These are phyloP conservation scores for Plumapathes pennacea DNA, from an alignment of 92 coral and sea anemone genomes.

Conservation along the genomic window DNA sequence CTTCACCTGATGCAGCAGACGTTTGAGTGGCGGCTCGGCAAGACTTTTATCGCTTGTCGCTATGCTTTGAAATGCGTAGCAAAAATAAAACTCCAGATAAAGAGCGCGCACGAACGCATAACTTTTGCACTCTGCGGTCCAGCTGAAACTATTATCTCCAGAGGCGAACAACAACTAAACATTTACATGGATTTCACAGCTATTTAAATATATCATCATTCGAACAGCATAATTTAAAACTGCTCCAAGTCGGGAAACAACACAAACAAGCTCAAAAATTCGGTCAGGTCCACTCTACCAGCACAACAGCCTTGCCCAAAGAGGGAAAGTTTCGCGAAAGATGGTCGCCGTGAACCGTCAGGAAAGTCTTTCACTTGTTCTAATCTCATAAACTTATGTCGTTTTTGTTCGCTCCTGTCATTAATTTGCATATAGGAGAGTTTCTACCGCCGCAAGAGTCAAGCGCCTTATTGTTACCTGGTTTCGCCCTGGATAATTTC, in stretches of 20 bases:
- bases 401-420: slow-evolving; percentile 75
- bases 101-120: slow-evolving; percentile 16
- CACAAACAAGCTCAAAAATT: slow-evolving; percentile 72
- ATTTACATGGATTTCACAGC: slow-evolving; percentile 97
- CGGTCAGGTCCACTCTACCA: slow-evolving; percentile 20
- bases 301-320: too few relatives aligned
- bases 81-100: too few relatives aligned
- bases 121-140: slow-evolving; percentile 15
- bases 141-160: slow-evolving; percentile 72
- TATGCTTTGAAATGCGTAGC: too few relatives aligned
- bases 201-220: slow-evolving; percentile 95
- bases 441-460: slow-evolving; percentile 86
- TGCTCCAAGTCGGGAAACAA: slow-evolving; percentile 91
- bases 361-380: slow-evolving; percentile 47
- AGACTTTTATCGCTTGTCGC: too few relatives aligned
- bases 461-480: slow-evolving; percentile 66
- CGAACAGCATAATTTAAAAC: slow-evolving; percentile 88
- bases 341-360: slow-evolving; percentile 12
- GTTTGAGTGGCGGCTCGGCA: too few relatives aligned
- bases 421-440: slow-evolving; percentile 88
- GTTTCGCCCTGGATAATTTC: slow-evolving; percentile 3
- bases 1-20: too few relatives aligned
- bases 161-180: slow-evolving; percentile 79
- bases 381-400: too few relatives aligned
- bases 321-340: slow-evolving; percentile 5